Conservation (phyloP, 2,888 invertebrate genomes). For the Aplocera efformata region DNA sequence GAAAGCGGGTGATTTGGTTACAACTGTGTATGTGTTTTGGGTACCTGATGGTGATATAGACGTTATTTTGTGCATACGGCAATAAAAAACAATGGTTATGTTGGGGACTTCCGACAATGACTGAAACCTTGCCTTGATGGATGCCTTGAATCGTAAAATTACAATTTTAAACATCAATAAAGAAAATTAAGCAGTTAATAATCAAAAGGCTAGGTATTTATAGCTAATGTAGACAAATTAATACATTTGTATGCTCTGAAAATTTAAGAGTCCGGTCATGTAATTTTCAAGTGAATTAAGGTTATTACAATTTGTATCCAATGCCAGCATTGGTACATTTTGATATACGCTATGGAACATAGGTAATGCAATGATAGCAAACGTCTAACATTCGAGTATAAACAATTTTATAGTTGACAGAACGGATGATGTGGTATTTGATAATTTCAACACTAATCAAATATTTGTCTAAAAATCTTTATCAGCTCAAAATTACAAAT, state of each 20-base stretch:
- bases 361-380: too few species aligned
- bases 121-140: slow-evolving; percentile 36
- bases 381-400: too few species aligned
- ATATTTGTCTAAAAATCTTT: too few species aligned
- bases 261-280: not conserved
- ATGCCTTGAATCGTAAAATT: slow-evolving; percentile 33
- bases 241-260: slow-evolving; percentile 10
- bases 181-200: slow-evolving; percentile 14
- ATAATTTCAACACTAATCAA: too few species aligned
- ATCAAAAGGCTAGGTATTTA: slow-evolving; percentile 8
- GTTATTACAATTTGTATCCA: too few species aligned
- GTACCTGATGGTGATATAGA: slow-evolving; percentile 62
- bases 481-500: too few species aligned
- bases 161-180: slow-evolving; percentile 24
- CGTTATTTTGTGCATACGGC: slow-evolving; percentile 55
- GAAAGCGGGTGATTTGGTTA: slow-evolving; percentile 80
- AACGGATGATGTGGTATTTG: too few species aligned
- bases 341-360: too few species aligned
- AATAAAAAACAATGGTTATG: slow-evolving; percentile 65
- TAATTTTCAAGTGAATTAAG: too few species aligned
- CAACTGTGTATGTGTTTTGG: slow-evolving; percentile 62
- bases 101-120: slow-evolving; percentile 61
- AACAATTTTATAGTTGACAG: too few species aligned
- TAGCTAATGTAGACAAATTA: slow-evolving; percentile 9
- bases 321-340: too few species aligned